A percentile compares a stretch with the other conserved stretches of the same genome.
These are phyloP conservation scores for Schizaphis graminum DNA, from an alignment of 2,888 invertebrate species.

Conservation along the genomic window DNA sequence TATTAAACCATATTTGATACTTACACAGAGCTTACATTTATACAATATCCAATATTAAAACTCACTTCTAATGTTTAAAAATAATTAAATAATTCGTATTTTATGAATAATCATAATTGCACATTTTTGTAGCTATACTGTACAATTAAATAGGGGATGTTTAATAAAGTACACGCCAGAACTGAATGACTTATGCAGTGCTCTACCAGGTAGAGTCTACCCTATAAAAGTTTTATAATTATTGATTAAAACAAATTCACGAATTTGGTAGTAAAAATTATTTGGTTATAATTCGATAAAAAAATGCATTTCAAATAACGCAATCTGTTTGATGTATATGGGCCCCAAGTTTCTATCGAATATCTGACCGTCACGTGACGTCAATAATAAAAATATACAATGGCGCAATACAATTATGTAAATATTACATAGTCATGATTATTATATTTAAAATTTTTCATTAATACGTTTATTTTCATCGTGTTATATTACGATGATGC, in stretches of 20 bases:
- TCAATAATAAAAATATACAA: neutral
- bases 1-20: neutral
- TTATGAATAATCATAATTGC: neutral
- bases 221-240: neutral
- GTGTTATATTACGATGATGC: neutral
- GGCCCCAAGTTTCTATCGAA: neutral
- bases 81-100: neutral
- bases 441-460: neutral
- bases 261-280: neutral
- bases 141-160: neutral
- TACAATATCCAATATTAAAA: neutral
- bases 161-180: neutral
- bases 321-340: neutral
- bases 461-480: neutral
- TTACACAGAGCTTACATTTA: neutral
- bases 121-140: neutral
- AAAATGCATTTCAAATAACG: neutral
- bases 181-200: neutral
- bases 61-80: neutral
- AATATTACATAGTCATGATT: neutral
- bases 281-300: neutral
- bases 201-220: neutral
- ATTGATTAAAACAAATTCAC: neutral
- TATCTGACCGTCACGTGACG: neutral
- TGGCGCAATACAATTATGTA: neutral